Percentiles rank a stretch among this genome's conserved stretches.
phyloP scores from a whole-genome alignment of 2,113 vertebrate species.

The Zosterops hypoxanthus region DNA sequence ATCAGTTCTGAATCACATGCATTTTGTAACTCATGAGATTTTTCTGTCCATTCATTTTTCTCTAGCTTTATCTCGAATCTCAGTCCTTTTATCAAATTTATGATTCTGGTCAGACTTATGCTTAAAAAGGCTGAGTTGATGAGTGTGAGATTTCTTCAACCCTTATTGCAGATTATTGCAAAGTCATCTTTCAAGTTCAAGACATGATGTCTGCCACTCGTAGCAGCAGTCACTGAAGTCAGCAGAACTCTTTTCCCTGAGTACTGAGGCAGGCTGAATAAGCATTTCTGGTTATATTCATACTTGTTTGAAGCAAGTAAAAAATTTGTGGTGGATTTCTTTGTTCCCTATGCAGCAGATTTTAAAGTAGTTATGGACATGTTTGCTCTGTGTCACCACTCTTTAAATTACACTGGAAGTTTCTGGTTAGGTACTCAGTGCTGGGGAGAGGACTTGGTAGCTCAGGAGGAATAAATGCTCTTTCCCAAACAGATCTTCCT shows the following conservation, averaged over 20 bases:
- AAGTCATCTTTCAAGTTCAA: neutral
- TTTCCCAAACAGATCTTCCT: neutral
- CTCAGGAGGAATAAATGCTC: neutral
- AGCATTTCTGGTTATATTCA: neutral
- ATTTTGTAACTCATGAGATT: neutral
- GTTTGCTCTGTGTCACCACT: neutral
- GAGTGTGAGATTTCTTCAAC: neutral
- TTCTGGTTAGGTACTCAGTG: neutral
- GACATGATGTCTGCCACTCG: fast-evolving
- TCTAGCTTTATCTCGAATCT: neutral
- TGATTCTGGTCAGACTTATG: neutral
- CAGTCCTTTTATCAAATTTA: neutral
- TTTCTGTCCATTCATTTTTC: neutral
- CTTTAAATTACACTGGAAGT: neutral
- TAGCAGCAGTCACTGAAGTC: neutral
- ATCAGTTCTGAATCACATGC: neutral
- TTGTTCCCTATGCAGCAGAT: neutral
- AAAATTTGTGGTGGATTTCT: neutral
- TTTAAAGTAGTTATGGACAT: neutral
- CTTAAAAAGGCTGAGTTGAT: neutral
- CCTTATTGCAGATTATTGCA: neutral
- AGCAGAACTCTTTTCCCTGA: neutral
- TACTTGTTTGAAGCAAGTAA: neutral
- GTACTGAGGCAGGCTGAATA: neutral
- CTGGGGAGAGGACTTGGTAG: neutral